Evolutionary conservation across 1,140 invertebrate genomes (phyloP), one percentile per base, ranked within the genome.

Genomic region (Euwallacea fornicatus): DNA sequence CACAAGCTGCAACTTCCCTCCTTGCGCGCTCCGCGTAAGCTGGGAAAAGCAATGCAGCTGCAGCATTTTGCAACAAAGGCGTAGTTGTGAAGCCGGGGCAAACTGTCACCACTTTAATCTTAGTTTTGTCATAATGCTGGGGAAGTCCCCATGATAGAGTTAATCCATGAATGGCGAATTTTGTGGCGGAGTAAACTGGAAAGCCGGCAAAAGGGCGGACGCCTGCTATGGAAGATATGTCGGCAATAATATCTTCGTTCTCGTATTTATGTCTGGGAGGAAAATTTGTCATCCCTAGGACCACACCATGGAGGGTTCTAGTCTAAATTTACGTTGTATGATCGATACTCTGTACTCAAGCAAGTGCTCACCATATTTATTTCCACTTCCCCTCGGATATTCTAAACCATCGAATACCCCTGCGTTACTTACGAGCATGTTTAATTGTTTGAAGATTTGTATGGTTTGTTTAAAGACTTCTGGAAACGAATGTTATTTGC

Each of bases 351-450:
- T 1, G 21, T 33, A 2, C 4, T 33, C 21, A 33, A 33, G 4
- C 4, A 33, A 1, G 21, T 33, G 21, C 81, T 81, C 76, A 86
- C 85, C 67, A 85, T 73, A 73, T 86, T 85, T 10, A 85, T 78
- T 7, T 79, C 76, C 33, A 85, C 81, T 76, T 83, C 79, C 59
- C 72, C 78, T 68, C 84, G 79, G 83, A 33, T 33, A 33, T 33
- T 33, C 21, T 4, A 78, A 73, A 70, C 85, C 84, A 55, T 84
- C 80, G 15, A 85, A 76, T 70, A 85, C 83, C 42, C 83, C 81
- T 60, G 85, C 84, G 66, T 84, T 83, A 47, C 85, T 80, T 76
- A 74, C 67, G 41, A 73, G 8, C 41, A 74, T 74, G 56, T 74
- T 71, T 10, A 83, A 41, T 7, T 76, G 73, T 21, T 80, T 78